A percentile compares a stretch with the other conserved stretches of the same genome.
These are phyloP conservation scores for Pardosa pseudoannulata DNA, from an alignment of 2,888 invertebrate species.

Conservation along the genomic window DNA sequence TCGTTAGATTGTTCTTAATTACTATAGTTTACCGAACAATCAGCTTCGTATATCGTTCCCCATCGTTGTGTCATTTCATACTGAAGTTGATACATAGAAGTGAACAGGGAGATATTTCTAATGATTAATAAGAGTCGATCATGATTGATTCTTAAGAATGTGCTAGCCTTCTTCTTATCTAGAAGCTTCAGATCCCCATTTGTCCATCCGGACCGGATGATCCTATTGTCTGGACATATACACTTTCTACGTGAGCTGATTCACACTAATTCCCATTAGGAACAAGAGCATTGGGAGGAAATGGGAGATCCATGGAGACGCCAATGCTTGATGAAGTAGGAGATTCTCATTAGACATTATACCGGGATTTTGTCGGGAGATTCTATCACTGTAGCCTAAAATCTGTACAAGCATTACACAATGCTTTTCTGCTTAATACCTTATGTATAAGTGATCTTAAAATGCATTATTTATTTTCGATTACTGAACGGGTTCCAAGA, in stretches of 20 bases:
- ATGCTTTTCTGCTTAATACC: too few relatives aligned
- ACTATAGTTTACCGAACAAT: too few relatives aligned
- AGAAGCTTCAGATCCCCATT: constrained; percentile 50
- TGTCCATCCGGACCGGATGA: constrained; percentile 64
- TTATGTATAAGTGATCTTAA: too few relatives aligned
- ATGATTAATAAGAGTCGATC: constrained; percentile 62
- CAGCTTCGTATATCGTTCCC: too few relatives aligned
- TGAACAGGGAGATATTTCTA: not conserved
- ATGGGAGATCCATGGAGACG: constrained; percentile 59
- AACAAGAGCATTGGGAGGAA: constrained; percentile 54
- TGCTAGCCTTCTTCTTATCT: constrained; percentile 62
- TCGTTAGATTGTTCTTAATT: too few relatives aligned
- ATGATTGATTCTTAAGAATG: constrained; percentile 35
- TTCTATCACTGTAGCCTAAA: too few relatives aligned
- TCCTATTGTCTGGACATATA: constrained; percentile 67
- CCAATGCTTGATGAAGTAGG: constrained; percentile 61
- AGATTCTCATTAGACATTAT: constrained; percentile 60
- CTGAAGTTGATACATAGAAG: too few relatives aligned
- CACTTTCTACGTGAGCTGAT: constrained; percentile 69
- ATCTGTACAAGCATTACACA: too few relatives aligned
- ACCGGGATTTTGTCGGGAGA: constrained; percentile 34
- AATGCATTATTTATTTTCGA: too few relatives aligned
- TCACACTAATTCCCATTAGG: constrained; percentile 53
- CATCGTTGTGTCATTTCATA: too few relatives aligned
- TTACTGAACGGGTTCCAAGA: too few relatives aligned